Percentiles rank a stretch among this genome's conserved stretches.
These are phyloP conservation scores for Catotricha subobsoleta DNA, from an alignment of 2,888 invertebrate genomes.

Conservation along the genomic window DNA sequence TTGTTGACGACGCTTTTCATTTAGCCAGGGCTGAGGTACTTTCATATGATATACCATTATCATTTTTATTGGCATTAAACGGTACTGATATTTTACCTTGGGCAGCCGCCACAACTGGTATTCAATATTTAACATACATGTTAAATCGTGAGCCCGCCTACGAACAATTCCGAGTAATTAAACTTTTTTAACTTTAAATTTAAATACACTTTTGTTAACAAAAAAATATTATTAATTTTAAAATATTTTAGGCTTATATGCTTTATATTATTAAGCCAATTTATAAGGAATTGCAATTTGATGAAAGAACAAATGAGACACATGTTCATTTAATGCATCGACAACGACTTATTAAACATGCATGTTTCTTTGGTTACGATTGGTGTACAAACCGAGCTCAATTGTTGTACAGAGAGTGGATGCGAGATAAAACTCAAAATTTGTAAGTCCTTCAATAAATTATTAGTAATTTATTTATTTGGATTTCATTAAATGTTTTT, in stretches of 20 bases:
- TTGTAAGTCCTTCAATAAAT: conserved; percentile 28
- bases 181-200: neutral
- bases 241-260: conserved; percentile 23
- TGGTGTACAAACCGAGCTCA: conserved; percentile 33
- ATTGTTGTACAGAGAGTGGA: conserved; percentile 33
- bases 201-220: too few species aligned
- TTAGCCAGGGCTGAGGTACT: conserved; percentile 38
- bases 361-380: conserved; percentile 35
- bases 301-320: conserved; percentile 31
- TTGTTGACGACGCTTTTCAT: conserved; percentile 49
- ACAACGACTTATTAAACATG: conserved; percentile 33
- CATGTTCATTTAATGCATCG: conserved; percentile 35
- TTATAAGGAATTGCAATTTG: conserved; percentile 31
- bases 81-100: conserved; percentile 39
- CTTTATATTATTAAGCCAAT: conserved; percentile 27
- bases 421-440: conserved; percentile 30
- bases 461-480: conserved; percentile 4
- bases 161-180: conserved; percentile 37
- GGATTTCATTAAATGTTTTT: too few species aligned
- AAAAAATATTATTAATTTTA: neutral
- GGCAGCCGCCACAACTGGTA: conserved; percentile 35
- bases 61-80: conserved; percentile 33
- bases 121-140: conserved; percentile 40
- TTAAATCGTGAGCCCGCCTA: conserved; percentile 38
- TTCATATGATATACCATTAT: conserved; percentile 37